A percentile compares a stretch with the other conserved stretches of the same genome.
These are phyloP conservation scores for Sylvia atricapilla DNA, from an alignment of 2,113 vertebrate genomes.

Conservation along the genomic window DNA sequence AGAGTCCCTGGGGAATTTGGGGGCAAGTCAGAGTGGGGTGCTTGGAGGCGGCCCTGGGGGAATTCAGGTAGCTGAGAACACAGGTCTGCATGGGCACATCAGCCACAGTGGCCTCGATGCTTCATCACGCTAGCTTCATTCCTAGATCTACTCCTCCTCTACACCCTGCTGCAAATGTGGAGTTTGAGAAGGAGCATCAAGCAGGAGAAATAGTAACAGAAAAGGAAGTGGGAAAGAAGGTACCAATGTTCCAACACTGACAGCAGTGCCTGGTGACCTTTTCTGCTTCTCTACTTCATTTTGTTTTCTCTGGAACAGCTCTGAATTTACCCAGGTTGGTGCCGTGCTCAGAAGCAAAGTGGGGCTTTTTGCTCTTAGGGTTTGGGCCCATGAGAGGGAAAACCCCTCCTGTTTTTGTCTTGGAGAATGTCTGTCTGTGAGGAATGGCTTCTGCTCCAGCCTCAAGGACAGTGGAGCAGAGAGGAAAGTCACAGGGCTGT, in stretches of 20 bases:
- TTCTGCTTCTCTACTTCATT: neutral
- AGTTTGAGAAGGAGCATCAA: neutral
- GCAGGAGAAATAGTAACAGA: neutral
- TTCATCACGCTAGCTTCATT: neutral
- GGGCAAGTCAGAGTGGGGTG: neutral
- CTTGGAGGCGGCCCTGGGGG: neutral
- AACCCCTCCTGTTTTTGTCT: neutral
- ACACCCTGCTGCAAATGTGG: fast-evolving
- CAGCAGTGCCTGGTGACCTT: neutral
- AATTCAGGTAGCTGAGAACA: neutral
- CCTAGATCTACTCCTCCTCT: neutral
- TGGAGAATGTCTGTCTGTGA: neutral
- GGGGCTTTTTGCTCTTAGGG: neutral
- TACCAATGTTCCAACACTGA: neutral
- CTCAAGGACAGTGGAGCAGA: neutral
- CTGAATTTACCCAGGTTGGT: neutral
- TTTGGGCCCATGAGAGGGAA: neutral
- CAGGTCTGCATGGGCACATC: fast-evolving
- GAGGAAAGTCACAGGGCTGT: neutral
- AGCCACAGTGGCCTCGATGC: fast-evolving
- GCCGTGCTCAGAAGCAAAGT: neutral
- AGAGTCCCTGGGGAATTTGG: constrained; percentile 57
- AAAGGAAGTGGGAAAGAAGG: constrained; percentile 15
- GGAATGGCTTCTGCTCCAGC: neutral
- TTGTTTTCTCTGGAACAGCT: neutral